A percentile compares a stretch with the other conserved stretches of the same genome.
Conservation (phyloP, 2,113 vertebrate species). For the Labeo catla region DNA sequence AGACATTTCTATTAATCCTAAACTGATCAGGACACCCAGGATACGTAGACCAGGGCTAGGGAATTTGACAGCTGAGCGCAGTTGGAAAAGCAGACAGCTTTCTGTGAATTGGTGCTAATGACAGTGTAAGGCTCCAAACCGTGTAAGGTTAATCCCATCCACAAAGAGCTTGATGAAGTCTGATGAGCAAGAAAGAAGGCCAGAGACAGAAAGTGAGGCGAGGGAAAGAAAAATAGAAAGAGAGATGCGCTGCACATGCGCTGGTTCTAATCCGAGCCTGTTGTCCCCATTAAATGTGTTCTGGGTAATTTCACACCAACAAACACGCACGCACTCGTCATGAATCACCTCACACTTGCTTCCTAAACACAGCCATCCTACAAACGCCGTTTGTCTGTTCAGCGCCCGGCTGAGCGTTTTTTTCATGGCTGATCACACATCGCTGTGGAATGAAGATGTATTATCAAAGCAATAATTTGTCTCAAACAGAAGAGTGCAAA, state of each 20-base stretch:
- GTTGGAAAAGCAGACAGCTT: slow-evolving; percentile 61
- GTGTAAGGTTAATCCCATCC: slow-evolving; percentile 67
- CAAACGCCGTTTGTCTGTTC: slow-evolving; percentile 32
- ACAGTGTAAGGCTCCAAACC: slow-evolving; percentile 55
- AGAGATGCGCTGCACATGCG: slow-evolving; percentile 49
- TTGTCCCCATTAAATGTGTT: slow-evolving; percentile 64
- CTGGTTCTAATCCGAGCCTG: slow-evolving; percentile 64
- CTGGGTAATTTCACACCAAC: slow-evolving; percentile 66
- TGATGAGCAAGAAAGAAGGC: slow-evolving; percentile 35
- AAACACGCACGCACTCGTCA: slow-evolving; percentile 52
- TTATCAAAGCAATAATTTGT: slow-evolving; percentile 41
- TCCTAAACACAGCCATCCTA: slow-evolving; percentile 50
- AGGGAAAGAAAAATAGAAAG: slow-evolving; percentile 19
- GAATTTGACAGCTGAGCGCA: slow-evolving; percentile 58
- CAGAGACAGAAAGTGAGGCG: background rate
- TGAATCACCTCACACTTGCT: slow-evolving; percentile 56
- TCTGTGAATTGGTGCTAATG: slow-evolving; percentile 69
- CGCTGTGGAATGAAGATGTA: slow-evolving; percentile 19
- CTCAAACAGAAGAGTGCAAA: slow-evolving; percentile 20
- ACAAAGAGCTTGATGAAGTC: slow-evolving; percentile 58
- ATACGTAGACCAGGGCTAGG: slow-evolving; percentile 44
- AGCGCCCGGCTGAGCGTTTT: slow-evolving; percentile 52
- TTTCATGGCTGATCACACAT: slow-evolving; percentile 34
- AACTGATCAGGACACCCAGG: slow-evolving; percentile 63
- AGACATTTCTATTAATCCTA: slow-evolving; percentile 72